Conservation (phyloP, 2,113 vertebrate species). For the Cygnus atratus region DNA sequence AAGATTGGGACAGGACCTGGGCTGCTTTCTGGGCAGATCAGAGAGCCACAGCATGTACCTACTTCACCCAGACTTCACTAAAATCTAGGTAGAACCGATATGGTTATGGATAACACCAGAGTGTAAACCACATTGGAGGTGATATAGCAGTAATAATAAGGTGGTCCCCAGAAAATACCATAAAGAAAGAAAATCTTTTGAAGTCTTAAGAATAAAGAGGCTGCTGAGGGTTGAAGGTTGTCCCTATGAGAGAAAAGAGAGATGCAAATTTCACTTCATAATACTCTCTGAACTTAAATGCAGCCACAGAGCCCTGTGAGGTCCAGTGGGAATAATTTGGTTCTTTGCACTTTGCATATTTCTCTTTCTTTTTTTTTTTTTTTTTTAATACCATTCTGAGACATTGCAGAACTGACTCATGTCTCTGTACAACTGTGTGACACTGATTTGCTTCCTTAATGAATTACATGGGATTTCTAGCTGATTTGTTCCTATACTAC, state of each 20-base stretch:
- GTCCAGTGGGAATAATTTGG: background rate
- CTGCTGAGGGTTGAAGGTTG: background rate
- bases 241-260: background rate
- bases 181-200: background rate
- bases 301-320: background rate
- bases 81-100: background rate
- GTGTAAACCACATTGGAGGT: background rate
- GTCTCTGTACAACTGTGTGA: background rate
- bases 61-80: background rate
- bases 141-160: background rate
- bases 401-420: background rate
- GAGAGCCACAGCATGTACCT: background rate
- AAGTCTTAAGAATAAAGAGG: background rate
- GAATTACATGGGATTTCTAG: constrained; percentile 28
- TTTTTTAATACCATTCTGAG: background rate
- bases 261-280: background rate
- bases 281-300: background rate
- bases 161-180: background rate
- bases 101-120: background rate
- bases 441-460: constrained; percentile 13
- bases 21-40: background rate
- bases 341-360: background rate
- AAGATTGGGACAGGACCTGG: background rate
- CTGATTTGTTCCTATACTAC: background rate
- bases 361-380: background rate